These are phyloP conservation scores for Scaptodrosophila lebanonensis DNA, from an alignment of 1,140 invertebrate genomes.

Conservation along the genomic window DNA sequence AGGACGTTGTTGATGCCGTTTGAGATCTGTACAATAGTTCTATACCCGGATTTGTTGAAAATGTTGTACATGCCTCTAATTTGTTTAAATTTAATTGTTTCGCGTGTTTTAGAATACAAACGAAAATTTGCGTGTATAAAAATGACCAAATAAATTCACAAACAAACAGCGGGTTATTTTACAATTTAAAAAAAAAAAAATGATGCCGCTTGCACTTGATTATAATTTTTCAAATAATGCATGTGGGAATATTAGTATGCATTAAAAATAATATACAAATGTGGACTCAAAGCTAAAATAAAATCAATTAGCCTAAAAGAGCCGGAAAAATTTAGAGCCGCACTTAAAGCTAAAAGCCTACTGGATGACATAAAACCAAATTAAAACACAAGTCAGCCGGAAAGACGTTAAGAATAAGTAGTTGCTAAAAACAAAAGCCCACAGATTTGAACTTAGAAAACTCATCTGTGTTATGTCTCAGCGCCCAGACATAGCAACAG, in stretches of 20 bases:
- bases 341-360: constrained; percentile 19
- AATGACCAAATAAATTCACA: not conserved
- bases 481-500: too few relatives aligned
- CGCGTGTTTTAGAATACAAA: constrained; percentile 5
- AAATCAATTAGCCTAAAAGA: constrained; percentile 46
- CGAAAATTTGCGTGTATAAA: constrained; percentile 21
- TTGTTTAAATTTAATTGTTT: constrained; percentile 29
- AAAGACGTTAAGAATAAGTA: constrained; percentile 21
- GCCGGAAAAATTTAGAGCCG: constrained; percentile 33
- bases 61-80: constrained; percentile 28
- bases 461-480: too few relatives aligned
- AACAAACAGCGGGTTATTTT: too few relatives aligned
- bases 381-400: constrained; percentile 19
- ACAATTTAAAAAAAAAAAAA: constrained; percentile 17
- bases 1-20: too few relatives aligned
- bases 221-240: constrained; percentile 17
- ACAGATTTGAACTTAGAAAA: too few relatives aligned
- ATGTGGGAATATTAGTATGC: constrained; percentile 17
- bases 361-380: constrained; percentile 19
- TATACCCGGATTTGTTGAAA: constrained; percentile 41
- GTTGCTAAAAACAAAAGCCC: constrained; percentile 19
- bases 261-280: not conserved
- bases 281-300: not conserved
- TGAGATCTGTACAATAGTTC: constrained; percentile 2
- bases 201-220: too few relatives aligned